A percentile compares a stretch with the other conserved stretches of the same genome.
phyloP scores from a whole-genome alignment of 2,888 invertebrate species.

The Andrena haemorrhoa region DNA sequence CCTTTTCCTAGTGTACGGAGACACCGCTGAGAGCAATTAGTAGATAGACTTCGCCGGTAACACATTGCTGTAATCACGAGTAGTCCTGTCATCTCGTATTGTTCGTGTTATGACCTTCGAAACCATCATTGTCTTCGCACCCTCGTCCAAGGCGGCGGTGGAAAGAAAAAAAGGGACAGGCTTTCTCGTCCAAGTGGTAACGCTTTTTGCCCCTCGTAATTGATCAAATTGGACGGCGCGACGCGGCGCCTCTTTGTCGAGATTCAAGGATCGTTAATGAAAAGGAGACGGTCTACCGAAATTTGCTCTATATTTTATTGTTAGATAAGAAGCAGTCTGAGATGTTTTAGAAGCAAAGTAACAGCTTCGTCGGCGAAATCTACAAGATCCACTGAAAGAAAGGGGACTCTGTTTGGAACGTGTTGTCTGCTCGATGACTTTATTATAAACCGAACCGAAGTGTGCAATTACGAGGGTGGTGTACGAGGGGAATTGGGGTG shows the following conservation, averaged over 20 bases:
- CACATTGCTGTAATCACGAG: conserved; percentile 55
- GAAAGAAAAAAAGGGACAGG: conserved; percentile 53
- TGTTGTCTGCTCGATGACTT: conserved; percentile 75
- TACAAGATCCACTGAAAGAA: conserved; percentile 1
- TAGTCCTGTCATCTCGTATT: conserved; percentile 60
- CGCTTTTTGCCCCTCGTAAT: conserved; percentile 56
- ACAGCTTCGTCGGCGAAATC: not conserved
- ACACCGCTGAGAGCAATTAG: conserved; percentile 71
- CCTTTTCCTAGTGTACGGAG: not conserved
- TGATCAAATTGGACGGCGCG: conserved; percentile 64
- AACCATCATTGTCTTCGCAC: conserved; percentile 72
- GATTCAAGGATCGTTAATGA: conserved; percentile 43
- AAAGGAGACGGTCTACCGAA: not conserved
- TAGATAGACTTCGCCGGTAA: conserved; percentile 62
- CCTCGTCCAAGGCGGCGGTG: conserved; percentile 51
- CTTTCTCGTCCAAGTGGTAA: conserved; percentile 60
- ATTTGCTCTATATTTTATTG: not conserved
- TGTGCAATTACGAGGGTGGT: conserved; percentile 78
- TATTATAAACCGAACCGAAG: conserved; percentile 79
- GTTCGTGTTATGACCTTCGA: conserved; percentile 58
- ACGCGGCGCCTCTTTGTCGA: conserved; percentile 43
- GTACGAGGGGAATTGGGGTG: conserved; percentile 66
- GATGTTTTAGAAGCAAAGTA: too few relatives aligned
- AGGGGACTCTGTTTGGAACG: conserved; percentile 59
- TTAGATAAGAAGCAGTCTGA: too few relatives aligned